Conservation (phyloP, 2,888 invertebrate genomes). For the Cryptophagus acutangulus region DNA sequence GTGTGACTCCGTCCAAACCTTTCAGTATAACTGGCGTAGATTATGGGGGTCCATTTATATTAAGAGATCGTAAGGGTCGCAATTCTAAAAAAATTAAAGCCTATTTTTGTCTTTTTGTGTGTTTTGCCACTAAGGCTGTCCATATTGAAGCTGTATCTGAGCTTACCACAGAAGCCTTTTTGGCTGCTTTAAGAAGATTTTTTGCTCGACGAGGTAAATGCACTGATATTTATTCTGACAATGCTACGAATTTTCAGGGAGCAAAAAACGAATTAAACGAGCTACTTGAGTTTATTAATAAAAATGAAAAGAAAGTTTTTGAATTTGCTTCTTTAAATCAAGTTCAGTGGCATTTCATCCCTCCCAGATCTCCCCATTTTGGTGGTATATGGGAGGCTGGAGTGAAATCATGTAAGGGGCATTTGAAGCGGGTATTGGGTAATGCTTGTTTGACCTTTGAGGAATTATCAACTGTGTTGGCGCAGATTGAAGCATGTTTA, state of each 20-base stretch:
- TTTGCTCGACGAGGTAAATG: slow-evolving; percentile 9
- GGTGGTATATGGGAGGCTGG: slow-evolving; percentile 1
- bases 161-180: slow-evolving; percentile 10
- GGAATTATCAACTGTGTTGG: not conserved
- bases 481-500: not conserved
- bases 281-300: not conserved
- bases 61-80: not conserved
- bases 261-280: not conserved
- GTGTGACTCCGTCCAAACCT: slow-evolving; percentile 6
- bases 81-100: slow-evolving; percentile 3
- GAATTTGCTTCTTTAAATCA: not conserved
- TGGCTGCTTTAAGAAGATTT: slow-evolving; percentile 12
- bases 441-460: not conserved
- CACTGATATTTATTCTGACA: slow-evolving; percentile 6
- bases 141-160: slow-evolving; percentile 13
- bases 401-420: not conserved
- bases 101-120: slow-evolving; percentile 11
- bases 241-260: slow-evolving; percentile 16
- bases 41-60: slow-evolving; percentile 7
- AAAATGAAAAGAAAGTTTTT: not conserved
- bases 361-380: not conserved
- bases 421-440: not conserved
- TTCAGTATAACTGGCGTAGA: slow-evolving; percentile 14
- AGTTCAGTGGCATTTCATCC: not conserved
- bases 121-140: slow-evolving; percentile 12